A percentile compares a stretch with the other conserved stretches of the same genome.
phyloP scores from a whole-genome alignment of 2,888 invertebrate species.

The Proisotoma minuta region DNA sequence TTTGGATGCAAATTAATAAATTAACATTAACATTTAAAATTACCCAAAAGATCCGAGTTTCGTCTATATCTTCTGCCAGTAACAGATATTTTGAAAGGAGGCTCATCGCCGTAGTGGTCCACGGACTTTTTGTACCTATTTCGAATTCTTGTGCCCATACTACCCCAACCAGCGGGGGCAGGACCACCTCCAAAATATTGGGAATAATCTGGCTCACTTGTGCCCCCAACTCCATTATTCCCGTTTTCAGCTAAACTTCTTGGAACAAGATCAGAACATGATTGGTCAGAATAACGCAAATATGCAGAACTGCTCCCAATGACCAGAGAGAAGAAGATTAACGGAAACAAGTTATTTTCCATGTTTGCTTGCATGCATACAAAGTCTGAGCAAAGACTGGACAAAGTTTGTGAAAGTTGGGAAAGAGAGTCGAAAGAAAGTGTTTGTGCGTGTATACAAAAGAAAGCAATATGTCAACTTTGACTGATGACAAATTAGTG shows the following conservation, averaged over 20 bases:
- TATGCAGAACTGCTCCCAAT: too few relatives aligned
- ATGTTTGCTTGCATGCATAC: too few relatives aligned
- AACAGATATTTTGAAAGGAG: conserved; percentile 37
- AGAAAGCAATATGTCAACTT: too few relatives aligned
- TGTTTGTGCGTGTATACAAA: too few relatives aligned
- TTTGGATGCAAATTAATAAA: conserved; percentile 5
- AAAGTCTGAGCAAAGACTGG: neutral
- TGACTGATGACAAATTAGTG: too few relatives aligned
- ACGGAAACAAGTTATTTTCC: too few relatives aligned
- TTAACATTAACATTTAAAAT: neutral
- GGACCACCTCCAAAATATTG: conserved; percentile 8
- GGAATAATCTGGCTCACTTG: conserved; percentile 15
- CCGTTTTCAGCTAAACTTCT: conserved; percentile 22
- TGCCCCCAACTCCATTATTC: neutral
- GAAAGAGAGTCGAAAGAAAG: too few relatives aligned
- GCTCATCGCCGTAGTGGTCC: conserved; percentile 20
- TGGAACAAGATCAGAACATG: conserved; percentile 43
- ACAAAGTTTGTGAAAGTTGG: too few relatives aligned
- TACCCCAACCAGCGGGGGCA: neutral
- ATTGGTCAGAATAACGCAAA: conserved; percentile 37
- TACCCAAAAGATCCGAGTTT: conserved; percentile 40
- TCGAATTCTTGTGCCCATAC: conserved; percentile 1
- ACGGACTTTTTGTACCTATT: conserved; percentile 7
- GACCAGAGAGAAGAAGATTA: too few relatives aligned
- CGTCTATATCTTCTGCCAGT: conserved; percentile 38